phyloP scores from a whole-genome alignment of 2,888 invertebrate species.

The Drosophila mettleri region DNA sequence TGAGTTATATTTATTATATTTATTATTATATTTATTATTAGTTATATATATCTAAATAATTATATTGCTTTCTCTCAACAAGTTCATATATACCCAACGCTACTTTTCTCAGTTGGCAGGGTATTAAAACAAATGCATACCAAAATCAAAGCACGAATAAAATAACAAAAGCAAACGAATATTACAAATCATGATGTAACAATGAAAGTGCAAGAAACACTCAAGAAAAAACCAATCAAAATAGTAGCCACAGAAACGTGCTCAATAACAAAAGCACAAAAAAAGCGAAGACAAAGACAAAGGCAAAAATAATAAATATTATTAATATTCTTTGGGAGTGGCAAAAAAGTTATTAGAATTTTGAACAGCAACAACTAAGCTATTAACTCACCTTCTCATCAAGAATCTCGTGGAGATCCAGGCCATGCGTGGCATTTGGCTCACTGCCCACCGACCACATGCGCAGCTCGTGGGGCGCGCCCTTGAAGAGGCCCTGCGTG shows the following conservation, averaged over 20 bases:
- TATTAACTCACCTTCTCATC: constrained; percentile 83
- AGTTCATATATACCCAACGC: background rate
- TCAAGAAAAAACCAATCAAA: constrained; percentile 45
- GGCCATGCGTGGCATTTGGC: constrained; percentile 91
- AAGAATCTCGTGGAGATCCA: constrained; percentile 90
- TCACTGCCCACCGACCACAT: constrained; percentile 93
- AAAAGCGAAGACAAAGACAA: constrained; percentile 1
- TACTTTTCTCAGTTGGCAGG: background rate
- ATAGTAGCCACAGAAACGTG: constrained; percentile 38
- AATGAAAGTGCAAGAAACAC: constrained; percentile 68
- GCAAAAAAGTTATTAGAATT: background rate
- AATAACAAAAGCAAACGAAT: constrained; percentile 31
- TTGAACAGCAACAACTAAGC: background rate
- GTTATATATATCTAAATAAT: too few relatives aligned
- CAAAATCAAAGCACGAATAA: constrained; percentile 34
- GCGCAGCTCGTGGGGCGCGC: constrained; percentile 87
- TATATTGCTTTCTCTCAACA: too few relatives aligned
- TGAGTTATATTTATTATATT: too few relatives aligned
- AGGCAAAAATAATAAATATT: constrained; percentile 13
- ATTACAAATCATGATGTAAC: constrained; percentile 66
- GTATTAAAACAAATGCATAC: constrained; percentile 24
- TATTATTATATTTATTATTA: too few relatives aligned
- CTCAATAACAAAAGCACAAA: constrained; percentile 24
- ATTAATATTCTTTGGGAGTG: constrained; percentile 6
- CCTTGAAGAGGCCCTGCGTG: constrained; percentile 91